These are phyloP conservation scores for Drosophila bifasciata DNA, from an alignment of 1,140 invertebrate genomes.

Conservation along the genomic window DNA sequence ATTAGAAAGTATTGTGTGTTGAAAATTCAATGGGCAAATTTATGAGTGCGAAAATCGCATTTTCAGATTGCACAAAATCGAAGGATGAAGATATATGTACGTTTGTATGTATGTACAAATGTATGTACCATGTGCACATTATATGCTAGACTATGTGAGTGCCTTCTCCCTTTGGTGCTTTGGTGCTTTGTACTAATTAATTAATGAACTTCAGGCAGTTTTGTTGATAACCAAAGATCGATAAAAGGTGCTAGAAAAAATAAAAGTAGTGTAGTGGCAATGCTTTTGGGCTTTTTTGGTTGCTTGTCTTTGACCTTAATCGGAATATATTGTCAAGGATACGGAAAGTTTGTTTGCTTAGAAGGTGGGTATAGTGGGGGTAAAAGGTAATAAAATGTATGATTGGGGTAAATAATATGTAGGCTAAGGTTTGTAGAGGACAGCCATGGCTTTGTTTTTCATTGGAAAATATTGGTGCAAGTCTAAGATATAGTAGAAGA, in stretches of 20 bases:
- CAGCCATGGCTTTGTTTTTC: too few relatives aligned
- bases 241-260: conserved; percentile 6
- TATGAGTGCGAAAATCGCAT: conserved; percentile 63
- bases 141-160: not conserved
- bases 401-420: too few relatives aligned
- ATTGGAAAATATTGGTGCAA: too few relatives aligned
- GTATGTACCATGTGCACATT: not conserved
- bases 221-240: conserved; percentile 26
- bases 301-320: conserved; percentile 12
- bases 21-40: conserved; percentile 57
- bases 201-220: conserved; percentile 35
- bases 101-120: not conserved
- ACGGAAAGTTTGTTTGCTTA: conserved; percentile 7
- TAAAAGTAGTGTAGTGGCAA: not conserved
- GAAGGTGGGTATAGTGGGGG: too few relatives aligned
- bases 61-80: conserved; percentile 22
- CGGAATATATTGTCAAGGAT: conserved; percentile 16
- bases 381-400: too few relatives aligned
- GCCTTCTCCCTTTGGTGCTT: not conserved
- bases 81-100: conserved; percentile 1
- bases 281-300: not conserved
- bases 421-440: too few relatives aligned
- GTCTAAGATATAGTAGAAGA: too few relatives aligned
- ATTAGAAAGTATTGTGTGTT: conserved; percentile 71
- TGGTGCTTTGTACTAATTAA: conserved; percentile 31